Evolutionary conservation across 2,113 vertebrate species (phyloP).

Genomic region (Solea solea): DNA sequence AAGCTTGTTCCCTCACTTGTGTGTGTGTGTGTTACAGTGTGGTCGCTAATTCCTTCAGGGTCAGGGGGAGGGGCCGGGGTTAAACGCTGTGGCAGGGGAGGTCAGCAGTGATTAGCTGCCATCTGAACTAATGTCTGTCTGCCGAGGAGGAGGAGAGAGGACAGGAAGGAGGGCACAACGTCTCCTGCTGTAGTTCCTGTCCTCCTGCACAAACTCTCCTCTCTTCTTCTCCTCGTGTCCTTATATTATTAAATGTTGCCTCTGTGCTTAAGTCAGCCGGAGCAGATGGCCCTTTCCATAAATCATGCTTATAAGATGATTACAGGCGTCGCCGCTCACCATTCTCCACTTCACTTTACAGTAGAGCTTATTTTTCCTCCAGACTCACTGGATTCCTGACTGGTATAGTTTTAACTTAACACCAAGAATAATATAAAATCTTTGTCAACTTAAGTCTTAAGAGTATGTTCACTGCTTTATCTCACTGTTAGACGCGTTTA

Average conservation of each 20-base stretch:
- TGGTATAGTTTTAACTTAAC: conserved; percentile 26
- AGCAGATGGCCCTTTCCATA: conserved; percentile 85
- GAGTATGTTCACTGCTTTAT: no score
- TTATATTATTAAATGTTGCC: conserved; percentile 85
- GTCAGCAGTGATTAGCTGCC: conserved; percentile 77
- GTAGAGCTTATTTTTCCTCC: conserved; percentile 45
- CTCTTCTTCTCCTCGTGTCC: conserved; percentile 61
- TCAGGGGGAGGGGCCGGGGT: conserved; percentile 70
- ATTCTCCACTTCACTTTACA: conserved; percentile 52
- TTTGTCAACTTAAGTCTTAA: no score
- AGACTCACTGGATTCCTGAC: conserved; percentile 32
- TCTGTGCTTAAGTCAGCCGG: conserved; percentile 78
- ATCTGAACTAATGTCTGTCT: conserved; percentile 64
- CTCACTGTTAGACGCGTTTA: no score
- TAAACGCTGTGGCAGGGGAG: conserved; percentile 72
- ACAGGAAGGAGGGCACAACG: conserved; percentile 14
- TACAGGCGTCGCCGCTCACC: conserved; percentile 68
- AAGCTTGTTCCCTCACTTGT: conserved; percentile 14
- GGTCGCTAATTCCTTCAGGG: conserved; percentile 66
- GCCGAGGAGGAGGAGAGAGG: conserved; percentile 34
- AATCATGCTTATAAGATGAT: conserved; percentile 83
- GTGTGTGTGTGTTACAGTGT: conserved; percentile 54
- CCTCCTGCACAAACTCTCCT: conserved; percentile 11
- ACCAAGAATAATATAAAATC: conserved; percentile 1
- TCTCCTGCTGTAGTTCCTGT: background rate